phyloP scores from a whole-genome alignment of 2,888 invertebrate species.

The Pterostichus niger region DNA sequence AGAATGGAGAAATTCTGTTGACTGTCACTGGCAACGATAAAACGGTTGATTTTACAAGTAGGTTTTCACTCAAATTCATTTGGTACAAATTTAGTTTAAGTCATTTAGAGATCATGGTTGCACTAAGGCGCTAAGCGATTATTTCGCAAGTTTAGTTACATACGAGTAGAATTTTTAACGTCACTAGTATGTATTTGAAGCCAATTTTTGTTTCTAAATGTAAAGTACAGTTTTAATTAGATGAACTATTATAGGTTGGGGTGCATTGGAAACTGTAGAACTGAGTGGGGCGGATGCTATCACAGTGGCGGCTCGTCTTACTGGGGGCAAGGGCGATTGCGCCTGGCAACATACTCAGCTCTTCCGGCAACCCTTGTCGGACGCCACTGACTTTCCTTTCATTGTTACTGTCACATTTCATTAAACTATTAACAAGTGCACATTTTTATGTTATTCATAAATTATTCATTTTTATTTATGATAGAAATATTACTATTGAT shows the following conservation, averaged over 20 bases:
- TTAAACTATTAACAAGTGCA: constrained; percentile 15
- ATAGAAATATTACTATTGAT: no score
- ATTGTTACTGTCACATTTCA: constrained; percentile 68
- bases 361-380: constrained; percentile 81
- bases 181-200: no score
- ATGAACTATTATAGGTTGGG: neutral
- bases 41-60: constrained; percentile 71
- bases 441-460: constrained; percentile 30
- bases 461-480: no score
- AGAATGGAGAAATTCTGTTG: constrained; percentile 79
- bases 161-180: no score
- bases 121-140: no score
- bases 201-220: no score
- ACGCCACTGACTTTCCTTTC: constrained; percentile 76
- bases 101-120: no score
- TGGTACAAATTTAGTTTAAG: no score
- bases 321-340: constrained; percentile 85
- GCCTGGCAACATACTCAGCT: constrained; percentile 98
- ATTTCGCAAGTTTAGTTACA: no score
- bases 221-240: no score
- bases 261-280: constrained; percentile 54
- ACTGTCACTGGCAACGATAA: constrained; percentile 76
- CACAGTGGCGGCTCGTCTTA: constrained; percentile 80
- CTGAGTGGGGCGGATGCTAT: constrained; percentile 73
- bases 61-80: constrained; percentile 69